Evolutionary conservation across 2,797 vertebrate species (phyloP).

Genomic region (Pempheris klunzingeri): DNA sequence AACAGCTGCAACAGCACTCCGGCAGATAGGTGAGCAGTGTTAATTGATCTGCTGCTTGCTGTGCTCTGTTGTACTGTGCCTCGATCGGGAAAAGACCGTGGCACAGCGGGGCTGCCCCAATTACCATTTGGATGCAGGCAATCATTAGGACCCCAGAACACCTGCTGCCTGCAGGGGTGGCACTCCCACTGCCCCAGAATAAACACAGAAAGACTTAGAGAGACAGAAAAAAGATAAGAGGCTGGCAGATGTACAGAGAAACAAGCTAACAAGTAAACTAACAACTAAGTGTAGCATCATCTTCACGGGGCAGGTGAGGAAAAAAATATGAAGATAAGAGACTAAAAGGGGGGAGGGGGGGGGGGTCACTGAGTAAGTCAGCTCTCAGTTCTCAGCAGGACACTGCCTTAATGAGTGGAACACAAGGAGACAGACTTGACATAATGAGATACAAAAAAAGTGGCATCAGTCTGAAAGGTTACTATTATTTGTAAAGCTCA

Average conservation of each 20-base stretch:
- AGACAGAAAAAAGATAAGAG: constrained; percentile 37
- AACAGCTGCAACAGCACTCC: constrained; percentile 43
- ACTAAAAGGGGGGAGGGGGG: constrained; percentile 16
- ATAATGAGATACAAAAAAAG: constrained; percentile 57
- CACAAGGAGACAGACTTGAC: constrained; percentile 46
- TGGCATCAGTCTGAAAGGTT: constrained; percentile 32
- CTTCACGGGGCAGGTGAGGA: constrained; percentile 35
- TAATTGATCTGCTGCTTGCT: constrained; percentile 71
- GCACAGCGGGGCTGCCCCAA: constrained; percentile 72
- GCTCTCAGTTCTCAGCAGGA: constrained; percentile 58
- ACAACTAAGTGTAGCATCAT: constrained; percentile 15
- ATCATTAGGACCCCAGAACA: constrained; percentile 69
- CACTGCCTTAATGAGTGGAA: constrained; percentile 68
- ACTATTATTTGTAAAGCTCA: constrained; percentile 18
- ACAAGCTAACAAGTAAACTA: constrained; percentile 40
- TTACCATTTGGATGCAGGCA: constrained; percentile 74
- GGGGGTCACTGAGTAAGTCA: constrained; percentile 29
- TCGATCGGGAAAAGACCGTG: constrained; percentile 62
- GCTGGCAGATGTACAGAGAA: constrained; percentile 27
- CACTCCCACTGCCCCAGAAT: constrained; percentile 50
- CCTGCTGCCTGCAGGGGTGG: constrained; percentile 67
- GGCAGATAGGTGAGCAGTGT: constrained; percentile 63
- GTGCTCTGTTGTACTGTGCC: constrained; percentile 49
- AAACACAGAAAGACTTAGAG: constrained; percentile 27
- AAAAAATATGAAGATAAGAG: constrained; percentile 18